Percentiles rank a stretch among this genome's conserved stretches.
Evolutionary conservation across 2,797 vertebrate genomes (phyloP).

Genomic region (Clamator glandarius): DNA sequence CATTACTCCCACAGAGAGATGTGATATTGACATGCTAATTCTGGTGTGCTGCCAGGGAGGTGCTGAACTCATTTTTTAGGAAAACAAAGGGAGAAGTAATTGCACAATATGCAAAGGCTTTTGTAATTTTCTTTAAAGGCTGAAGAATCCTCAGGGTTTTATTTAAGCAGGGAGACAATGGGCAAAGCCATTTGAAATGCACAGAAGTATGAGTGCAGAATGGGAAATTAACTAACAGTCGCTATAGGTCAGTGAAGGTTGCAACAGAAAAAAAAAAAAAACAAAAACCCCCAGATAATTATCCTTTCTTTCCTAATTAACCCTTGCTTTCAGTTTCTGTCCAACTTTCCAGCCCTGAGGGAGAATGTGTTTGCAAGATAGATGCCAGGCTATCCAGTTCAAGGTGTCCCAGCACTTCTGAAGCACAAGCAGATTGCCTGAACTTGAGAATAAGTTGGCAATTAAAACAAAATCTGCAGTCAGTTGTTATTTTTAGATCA

Average conservation of each 20-base stretch:
- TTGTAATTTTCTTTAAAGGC: conserved; percentile 28
- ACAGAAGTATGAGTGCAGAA: not conserved
- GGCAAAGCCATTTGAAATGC: conserved; percentile 8
- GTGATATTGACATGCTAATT: not conserved
- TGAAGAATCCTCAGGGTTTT: conserved; percentile 25
- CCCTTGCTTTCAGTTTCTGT: conserved; percentile 22
- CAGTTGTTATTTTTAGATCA: conserved; percentile 49
- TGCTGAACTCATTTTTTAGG: not conserved
- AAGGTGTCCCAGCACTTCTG: not conserved
- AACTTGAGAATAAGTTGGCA: not conserved
- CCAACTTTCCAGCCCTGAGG: not conserved
- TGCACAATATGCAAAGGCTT: conserved; percentile 24
- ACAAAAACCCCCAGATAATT: not conserved
- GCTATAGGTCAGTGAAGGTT: conserved; percentile 26
- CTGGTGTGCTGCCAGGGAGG: not conserved
- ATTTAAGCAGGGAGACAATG: not conserved
- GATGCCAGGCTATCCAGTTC: conserved; percentile 1
- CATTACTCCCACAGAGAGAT: not conserved
- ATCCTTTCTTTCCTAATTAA: conserved; percentile 36
- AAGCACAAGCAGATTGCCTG: conserved; percentile 1
- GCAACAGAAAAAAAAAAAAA: not conserved
- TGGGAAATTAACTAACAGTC: not conserved
- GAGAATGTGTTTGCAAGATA: not conserved
- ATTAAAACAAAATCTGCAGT: not conserved
- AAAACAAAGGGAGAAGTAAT: conserved; percentile 31